Evolutionary conservation across 2,797 vertebrate species (phyloP), one percentile per base, ranked within the genome.

Genomic region (Tolypeutes matacus): DNA sequence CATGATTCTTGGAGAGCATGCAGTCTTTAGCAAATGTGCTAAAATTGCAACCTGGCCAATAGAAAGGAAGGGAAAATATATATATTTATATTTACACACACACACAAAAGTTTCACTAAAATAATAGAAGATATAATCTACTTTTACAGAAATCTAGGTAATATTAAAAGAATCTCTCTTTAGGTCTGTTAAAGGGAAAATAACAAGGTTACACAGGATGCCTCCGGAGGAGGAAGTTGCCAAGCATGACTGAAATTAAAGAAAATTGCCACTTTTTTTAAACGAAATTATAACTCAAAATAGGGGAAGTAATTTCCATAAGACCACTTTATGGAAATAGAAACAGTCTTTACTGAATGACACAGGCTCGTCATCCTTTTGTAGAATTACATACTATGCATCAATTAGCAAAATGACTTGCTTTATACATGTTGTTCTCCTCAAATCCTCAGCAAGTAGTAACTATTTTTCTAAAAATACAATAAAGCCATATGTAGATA

Each of bases 61-160:
- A 92, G 46, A 21, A 27, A 73, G 17, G 17, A 29, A 73, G 25
- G 29, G 60, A 15, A 36, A 46, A 91, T 51, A 46, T 46, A 56
- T 58, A 51, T 39, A n/a, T 62, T 60, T 62, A 91, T 5, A 70
- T 51, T 75, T 75, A 91, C 2, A 91, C 3, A 51, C 15, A 53
- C 10, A 64, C 10, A 46, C 6, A 58, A n/a, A n/a, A n/a, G 49
- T 86, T 87, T 77, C 31, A 34, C 7, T 89, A 46, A 92, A 58
- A 51, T 53, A 80, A 75, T 78, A 72, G 65, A 86, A 73, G 73
- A 67, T 73, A 67, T 49, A 81, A 81, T 76, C 69, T 27, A 34
- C 31, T 62, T 91, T 89, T 88, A 88, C 18, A 67, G 42, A 90
- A 85, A 89, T 36, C 29, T 34, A 69, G 13, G 34, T 83, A 53